Percentiles rank a stretch among this genome's conserved stretches.
These are phyloP conservation scores for Coptotermes formosanus DNA, from an alignment of 1,140 invertebrate genomes.

Conservation along the genomic window DNA sequence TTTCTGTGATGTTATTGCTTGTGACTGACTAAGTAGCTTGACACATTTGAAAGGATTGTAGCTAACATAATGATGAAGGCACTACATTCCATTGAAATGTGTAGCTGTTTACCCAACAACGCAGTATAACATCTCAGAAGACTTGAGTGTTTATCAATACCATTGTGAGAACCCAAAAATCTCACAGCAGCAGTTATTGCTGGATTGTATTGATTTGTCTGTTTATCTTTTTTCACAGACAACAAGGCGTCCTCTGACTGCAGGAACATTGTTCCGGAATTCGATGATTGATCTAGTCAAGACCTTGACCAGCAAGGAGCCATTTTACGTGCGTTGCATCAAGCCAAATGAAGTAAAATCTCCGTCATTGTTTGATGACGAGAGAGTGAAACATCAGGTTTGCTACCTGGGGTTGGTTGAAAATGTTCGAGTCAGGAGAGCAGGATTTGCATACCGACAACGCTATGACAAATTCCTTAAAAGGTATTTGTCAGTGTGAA, in stretches of 20 bases:
- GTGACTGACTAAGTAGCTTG: too few species aligned
- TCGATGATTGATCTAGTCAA: conserved; percentile 90
- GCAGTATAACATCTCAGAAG: too few species aligned
- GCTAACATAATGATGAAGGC: too few species aligned
- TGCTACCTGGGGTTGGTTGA: conserved; percentile 88
- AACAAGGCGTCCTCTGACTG: conserved; percentile 89
- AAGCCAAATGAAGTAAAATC: conserved; percentile 95
- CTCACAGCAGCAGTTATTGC: too few species aligned
- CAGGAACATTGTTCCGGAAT: conserved; percentile 90
- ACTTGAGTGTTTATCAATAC: too few species aligned
- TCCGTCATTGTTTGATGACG: conserved; percentile 72
- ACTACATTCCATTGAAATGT: too few species aligned
- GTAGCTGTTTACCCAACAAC: too few species aligned
- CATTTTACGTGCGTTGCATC: conserved; percentile 94
- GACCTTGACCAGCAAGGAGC: conserved; percentile 87
- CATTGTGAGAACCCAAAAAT: too few species aligned
- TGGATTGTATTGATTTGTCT: neutral
- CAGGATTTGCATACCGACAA: conserved; percentile 90
- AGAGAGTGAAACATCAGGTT: conserved; percentile 85
- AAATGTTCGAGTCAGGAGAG: conserved; percentile 89
- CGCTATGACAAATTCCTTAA: conserved; percentile 84
- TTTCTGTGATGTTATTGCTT: too few species aligned
- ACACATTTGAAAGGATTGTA: too few species aligned
- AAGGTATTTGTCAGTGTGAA: conserved; percentile 50
- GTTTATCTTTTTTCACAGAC: conserved; percentile 58